These are phyloP conservation scores for Cyphomyrus plagiostoma DNA, from an alignment of 2,113 vertebrate genomes.

Conservation along the genomic window DNA sequence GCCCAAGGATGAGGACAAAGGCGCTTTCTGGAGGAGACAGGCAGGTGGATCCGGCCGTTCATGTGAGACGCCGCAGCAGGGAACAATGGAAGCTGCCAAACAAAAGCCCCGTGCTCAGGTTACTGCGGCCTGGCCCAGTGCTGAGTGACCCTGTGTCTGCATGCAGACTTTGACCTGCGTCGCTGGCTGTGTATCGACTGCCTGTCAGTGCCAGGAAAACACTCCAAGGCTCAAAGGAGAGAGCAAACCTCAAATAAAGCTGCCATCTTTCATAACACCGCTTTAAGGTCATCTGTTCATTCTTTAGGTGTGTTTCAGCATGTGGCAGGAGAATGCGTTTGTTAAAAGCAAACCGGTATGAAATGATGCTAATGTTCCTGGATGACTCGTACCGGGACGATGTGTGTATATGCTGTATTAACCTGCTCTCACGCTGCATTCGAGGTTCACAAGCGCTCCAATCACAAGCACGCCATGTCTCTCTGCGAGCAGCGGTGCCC, in stretches of 20 bases:
- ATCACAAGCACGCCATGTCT: not conserved
- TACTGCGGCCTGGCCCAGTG: not conserved
- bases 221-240: not conserved
- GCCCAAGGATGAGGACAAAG: not conserved
- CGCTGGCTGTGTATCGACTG: constrained; percentile 26
- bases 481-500: not conserved
- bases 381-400: not conserved
- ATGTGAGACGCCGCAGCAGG: constrained; percentile 36
- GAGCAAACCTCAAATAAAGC: not conserved
- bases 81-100: constrained; percentile 32
- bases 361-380: not conserved
- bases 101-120: constrained; percentile 34
- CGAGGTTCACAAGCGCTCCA: not conserved
- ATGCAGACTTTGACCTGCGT: constrained; percentile 40
- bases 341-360: not conserved
- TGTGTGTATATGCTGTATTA: not conserved
- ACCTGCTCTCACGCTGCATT: not conserved
- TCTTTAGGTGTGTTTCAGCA: no score
- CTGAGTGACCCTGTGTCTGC: constrained; percentile 22
- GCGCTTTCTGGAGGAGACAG: not conserved
- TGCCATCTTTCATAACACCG: not conserved
- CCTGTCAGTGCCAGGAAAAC: not conserved
- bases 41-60: constrained; percentile 19
- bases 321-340: not conserved
- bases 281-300: not conserved